Evolutionary conservation across 2,113 vertebrate species (phyloP).

Genomic region (Alouatta palliata): DNA sequence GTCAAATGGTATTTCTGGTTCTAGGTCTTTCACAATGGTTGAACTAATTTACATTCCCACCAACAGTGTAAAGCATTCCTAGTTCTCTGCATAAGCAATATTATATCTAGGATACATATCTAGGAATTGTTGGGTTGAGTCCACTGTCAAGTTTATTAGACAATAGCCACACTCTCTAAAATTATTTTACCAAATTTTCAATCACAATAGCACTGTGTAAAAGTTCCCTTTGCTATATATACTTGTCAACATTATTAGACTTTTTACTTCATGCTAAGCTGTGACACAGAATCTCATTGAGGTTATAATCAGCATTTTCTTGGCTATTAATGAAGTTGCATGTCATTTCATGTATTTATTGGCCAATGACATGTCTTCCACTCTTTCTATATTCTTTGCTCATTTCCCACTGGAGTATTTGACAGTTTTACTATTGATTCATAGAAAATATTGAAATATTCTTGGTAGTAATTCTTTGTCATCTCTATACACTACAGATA

Average conservation of each 20-base stretch:
- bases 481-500: background rate
- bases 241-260: background rate
- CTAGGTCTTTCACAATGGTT: too few relatives aligned
- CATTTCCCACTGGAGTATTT: background rate
- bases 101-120: background rate
- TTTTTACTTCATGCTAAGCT: background rate
- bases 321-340: background rate
- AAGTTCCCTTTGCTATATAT: background rate
- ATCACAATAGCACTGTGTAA: background rate
- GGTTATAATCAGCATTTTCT: background rate
- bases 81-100: background rate
- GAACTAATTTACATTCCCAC: too few relatives aligned
- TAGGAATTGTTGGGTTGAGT: background rate
- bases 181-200: background rate
- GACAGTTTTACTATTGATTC: background rate
- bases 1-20: too few relatives aligned
- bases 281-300: background rate
- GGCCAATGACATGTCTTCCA: background rate
- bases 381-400: background rate
- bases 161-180: background rate
- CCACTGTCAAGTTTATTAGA: background rate
- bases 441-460: background rate
- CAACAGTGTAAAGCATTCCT: too few relatives aligned
- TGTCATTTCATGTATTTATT: background rate
- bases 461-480: background rate